Evolutionary conservation across 2,113 vertebrate species (phyloP), one percentile per base, ranked within the genome.

Genomic region (Cinclus mexicanus): DNA sequence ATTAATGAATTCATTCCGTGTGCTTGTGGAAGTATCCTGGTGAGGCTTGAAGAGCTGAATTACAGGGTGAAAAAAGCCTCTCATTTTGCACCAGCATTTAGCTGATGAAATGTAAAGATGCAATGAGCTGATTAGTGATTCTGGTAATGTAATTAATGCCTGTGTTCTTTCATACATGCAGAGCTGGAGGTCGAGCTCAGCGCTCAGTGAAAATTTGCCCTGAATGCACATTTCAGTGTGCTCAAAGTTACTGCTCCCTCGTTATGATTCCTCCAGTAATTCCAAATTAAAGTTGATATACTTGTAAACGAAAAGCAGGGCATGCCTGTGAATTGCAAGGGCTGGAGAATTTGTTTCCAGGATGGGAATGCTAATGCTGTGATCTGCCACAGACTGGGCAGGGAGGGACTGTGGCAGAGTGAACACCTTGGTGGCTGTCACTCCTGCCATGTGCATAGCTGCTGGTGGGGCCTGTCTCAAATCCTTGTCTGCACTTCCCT

Each of bases 71-170:
- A 64, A 50, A 84, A 79, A 71, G n/a, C 55, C 14, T 85, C 84
- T 89, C 11, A 53, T 94, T 95, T 91, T 94, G 94, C 78, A 89
- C 49, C 67, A 83, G 74, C 28, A 20, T 91, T 89, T 95, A 87
- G 79, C 87, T 93, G 87, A 94, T 94, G 70, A 91, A 91, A 94
- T 72, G 70, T 93, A 93, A 95, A 90, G 95, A 93, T 90, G 87
- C 93, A 90, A 3, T 61, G 67, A 86, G 52, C 87, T 95, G 96
- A 90, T 96, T 80, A 95, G 94, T 74, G 78, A 94, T 96, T 95
- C 93, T 94, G 46, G 91, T 94, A 83, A 93, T 91, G 92, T 95
- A 94, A 96, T 95, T 94, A 92, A 86, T 78, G 93, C 56, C 79
- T 93, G 83, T 95, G 82, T 93, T 94, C 92, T 94, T 88, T 92